A percentile compares a stretch with the other conserved stretches of the same genome.
These are phyloP conservation scores for Diorhabda elongata DNA, from an alignment of 1,140 invertebrate genomes.

Conservation along the genomic window DNA sequence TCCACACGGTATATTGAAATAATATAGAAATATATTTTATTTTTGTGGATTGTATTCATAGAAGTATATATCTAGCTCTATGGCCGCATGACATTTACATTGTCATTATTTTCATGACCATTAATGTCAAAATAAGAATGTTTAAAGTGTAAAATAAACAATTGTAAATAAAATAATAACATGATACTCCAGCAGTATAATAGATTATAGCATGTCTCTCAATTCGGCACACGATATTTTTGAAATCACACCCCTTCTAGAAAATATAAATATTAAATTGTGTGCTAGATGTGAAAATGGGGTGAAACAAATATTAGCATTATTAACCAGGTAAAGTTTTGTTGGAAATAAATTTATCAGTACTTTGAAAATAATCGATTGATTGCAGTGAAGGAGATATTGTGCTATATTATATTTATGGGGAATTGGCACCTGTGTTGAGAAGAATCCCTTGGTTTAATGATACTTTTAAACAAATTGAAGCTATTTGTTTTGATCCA, in stretches of 20 bases:
- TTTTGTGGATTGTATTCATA: no score
- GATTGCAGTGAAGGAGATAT: constrained; percentile 41
- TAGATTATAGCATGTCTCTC: constrained; percentile 19
- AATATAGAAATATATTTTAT: no score
- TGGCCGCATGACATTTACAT: no score
- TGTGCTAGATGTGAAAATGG: constrained; percentile 43
- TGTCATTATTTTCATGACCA: no score
- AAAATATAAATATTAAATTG: constrained; percentile 42
- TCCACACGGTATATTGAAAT: no score
- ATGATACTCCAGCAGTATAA: background rate
- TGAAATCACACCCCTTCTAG: constrained; percentile 41
- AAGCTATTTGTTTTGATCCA: constrained; percentile 66
- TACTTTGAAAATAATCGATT: no score
- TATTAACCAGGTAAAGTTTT: constrained; percentile 40
- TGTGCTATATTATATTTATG: constrained; percentile 44
- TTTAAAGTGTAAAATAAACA: background rate
- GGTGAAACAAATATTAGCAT: constrained; percentile 45
- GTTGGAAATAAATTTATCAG: no score
- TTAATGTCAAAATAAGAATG: background rate
- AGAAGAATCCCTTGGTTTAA: constrained; percentile 67
- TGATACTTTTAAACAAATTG: constrained; percentile 55
- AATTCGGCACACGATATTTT: constrained; percentile 39
- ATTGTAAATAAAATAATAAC: background rate
- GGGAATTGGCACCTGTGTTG: constrained; percentile 49
- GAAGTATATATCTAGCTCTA: no score